Conservation (phyloP, 2,797 vertebrate species). For the Chlorospingus flavigularis region DNA sequence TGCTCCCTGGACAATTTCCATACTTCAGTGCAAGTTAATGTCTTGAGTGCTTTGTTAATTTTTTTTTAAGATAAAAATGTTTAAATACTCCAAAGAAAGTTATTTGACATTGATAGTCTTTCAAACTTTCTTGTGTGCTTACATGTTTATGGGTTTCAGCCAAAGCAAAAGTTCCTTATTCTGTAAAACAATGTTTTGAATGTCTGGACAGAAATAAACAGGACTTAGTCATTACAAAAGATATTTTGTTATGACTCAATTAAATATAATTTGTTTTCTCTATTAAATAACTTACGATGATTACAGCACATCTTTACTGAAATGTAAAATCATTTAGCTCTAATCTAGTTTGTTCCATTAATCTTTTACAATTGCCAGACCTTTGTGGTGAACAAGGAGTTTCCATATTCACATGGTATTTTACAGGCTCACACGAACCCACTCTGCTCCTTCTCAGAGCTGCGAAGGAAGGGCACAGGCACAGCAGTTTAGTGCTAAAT, state of each 20-base stretch:
- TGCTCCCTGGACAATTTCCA: neutral
- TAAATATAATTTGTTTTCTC: neutral
- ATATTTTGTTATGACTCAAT: neutral
- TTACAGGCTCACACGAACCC: neutral
- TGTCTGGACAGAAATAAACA: neutral
- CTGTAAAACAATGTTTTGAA: neutral
- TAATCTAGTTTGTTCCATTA: neutral
- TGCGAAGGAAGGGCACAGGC: neutral
- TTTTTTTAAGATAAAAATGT: neutral
- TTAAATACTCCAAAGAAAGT: neutral
- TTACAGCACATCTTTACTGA: neutral
- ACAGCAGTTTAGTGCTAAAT: neutral
- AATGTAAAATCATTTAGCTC: neutral
- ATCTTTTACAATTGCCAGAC: neutral
- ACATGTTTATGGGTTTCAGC: neutral
- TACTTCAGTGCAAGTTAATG: neutral
- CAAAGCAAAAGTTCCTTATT: neutral
- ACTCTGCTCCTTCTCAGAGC: neutral
- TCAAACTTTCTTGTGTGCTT: neutral
- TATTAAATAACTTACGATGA: neutral
- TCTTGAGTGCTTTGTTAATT: neutral
- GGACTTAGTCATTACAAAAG: neutral
- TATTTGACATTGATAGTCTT: neutral
- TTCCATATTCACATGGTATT: neutral
- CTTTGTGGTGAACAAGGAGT: neutral